Evolutionary conservation across 2,888 invertebrate genomes (phyloP), one percentile per base, ranked within the genome.

Genomic region (Eupithecia vulgata): DNA sequence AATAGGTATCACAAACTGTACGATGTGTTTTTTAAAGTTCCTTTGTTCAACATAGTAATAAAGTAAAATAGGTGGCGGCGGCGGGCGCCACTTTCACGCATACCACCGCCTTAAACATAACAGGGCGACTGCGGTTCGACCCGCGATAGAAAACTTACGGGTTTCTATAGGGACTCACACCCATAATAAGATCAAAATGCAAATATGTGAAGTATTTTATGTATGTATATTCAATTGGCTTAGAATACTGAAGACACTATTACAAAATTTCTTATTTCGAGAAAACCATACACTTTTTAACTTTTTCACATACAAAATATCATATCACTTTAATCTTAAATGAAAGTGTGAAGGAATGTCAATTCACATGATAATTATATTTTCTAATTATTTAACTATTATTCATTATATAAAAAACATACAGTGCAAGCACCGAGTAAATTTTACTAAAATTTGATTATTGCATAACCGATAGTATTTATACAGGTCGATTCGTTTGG

Each of bases 301-400:
- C 1, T 59, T 48, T 68, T 71, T 71, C 21, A 71, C 59, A 37
- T 65, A 74, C 71, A 74, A 66, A 71, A 68, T 68, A 65, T 66
- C 70, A 68, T 48, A 68, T 42, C 42, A n/a, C 68, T n/a, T 72
- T 70, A 52, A 65, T 45, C 48, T 57, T 72, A 71, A 59, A 52
- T 21, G 71, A 79, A 68, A 79, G 72, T 71, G 66, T 73, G 76
- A 64, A 80, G 83, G 83, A 83, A 83, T 82, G 80, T 83, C 78
- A 71, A 69, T 70, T 66, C 21, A 57, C 40, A 65, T 42, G 5
- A 7, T 25, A 21, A 59, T 59, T 59, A 59, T 61, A 34, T 57
- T 57, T 57, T 25, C 52, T 21, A 48, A 48, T 48, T n/a, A 48
- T 48, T n/a, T 8, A 10, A 52, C 8, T 52, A 4, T 7, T 21